Evolutionary conservation across 2,888 invertebrate genomes (phyloP).

Genomic region (Epinotia demarniana): DNA sequence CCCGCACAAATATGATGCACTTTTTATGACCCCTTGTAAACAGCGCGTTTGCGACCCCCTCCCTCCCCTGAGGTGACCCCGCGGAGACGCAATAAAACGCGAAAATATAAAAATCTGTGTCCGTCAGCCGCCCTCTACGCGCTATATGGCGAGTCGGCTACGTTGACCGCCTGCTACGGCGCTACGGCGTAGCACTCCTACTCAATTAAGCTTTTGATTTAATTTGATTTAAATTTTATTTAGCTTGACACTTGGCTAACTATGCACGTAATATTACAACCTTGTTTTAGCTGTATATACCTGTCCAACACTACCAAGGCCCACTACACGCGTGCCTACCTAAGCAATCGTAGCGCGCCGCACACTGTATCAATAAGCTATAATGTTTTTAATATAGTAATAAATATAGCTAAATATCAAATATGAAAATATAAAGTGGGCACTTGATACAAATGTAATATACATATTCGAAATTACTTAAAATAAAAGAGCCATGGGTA

Average conservation of each 20-base stretch:
- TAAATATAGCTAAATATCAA: no score
- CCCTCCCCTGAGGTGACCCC: constrained; percentile 34
- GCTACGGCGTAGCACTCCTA: constrained; percentile 33
- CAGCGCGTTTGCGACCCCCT: constrained; percentile 45
- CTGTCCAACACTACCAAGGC: not conserved
- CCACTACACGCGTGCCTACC: no score
- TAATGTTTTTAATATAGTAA: not conserved
- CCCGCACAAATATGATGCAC: constrained; percentile 43
- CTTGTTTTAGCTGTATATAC: not conserved
- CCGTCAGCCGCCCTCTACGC: constrained; percentile 30
- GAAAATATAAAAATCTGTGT: constrained; percentile 66
- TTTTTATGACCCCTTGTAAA: constrained; percentile 46
- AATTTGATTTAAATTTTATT: not conserved
- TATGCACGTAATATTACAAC: not conserved
- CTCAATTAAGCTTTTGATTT: constrained; percentile 1
- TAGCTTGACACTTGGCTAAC: not conserved
- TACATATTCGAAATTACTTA: no score
- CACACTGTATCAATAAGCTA: not conserved
- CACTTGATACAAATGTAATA: no score
- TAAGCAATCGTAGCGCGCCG: no score
- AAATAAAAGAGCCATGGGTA: not conserved
- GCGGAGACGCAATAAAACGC: constrained; percentile 49
- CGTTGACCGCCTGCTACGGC: constrained; percentile 44
- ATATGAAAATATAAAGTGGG: not conserved
- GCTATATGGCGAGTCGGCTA: constrained; percentile 18